Conservation (phyloP, 2,888 invertebrate genomes). For the Agrotis segetum region DNA sequence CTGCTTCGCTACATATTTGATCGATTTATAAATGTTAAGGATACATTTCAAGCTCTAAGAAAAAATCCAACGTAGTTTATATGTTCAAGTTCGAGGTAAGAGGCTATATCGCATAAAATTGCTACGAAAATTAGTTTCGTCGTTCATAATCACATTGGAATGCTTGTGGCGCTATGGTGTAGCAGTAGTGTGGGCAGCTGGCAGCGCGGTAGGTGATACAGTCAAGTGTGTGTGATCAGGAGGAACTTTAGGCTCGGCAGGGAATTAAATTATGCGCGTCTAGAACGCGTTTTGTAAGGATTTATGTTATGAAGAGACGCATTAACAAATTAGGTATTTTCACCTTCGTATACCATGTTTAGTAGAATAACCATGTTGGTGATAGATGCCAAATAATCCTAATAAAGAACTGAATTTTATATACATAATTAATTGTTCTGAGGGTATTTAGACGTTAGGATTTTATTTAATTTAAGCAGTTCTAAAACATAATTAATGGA, state of each 20-base stretch:
- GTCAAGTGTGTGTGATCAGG: constrained; percentile 82
- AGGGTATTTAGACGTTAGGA: constrained; percentile 89
- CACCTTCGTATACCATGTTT: constrained; percentile 89
- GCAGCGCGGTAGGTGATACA: constrained; percentile 57
- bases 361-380: constrained; percentile 89
- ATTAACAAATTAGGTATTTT: constrained; percentile 86
- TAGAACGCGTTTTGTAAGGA: constrained; percentile 74
- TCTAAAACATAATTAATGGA: constrained; percentile 66
- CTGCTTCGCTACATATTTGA: constrained; percentile 69
- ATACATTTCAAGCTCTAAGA: constrained; percentile 58
- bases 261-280: constrained; percentile 79
- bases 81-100: constrained; percentile 67
- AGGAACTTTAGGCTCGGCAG: constrained; percentile 89
- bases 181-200: constrained; percentile 62
- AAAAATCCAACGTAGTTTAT: constrained; percentile 64
- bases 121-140: constrained; percentile 71
- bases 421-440: constrained; percentile 90
- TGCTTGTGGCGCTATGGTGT: constrained; percentile 73
- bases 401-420: constrained; percentile 91
- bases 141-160: constrained; percentile 69
- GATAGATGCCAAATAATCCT: constrained; percentile 91
- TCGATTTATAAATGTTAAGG: constrained; percentile 65
- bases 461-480: constrained; percentile 84
- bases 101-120: constrained; percentile 72
- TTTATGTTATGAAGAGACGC: constrained; percentile 84